Percentiles rank a stretch among this genome's conserved stretches.
These are phyloP conservation scores for Nemurella pictetii DNA, from an alignment of 2,888 invertebrate species.

Conservation along the genomic window DNA sequence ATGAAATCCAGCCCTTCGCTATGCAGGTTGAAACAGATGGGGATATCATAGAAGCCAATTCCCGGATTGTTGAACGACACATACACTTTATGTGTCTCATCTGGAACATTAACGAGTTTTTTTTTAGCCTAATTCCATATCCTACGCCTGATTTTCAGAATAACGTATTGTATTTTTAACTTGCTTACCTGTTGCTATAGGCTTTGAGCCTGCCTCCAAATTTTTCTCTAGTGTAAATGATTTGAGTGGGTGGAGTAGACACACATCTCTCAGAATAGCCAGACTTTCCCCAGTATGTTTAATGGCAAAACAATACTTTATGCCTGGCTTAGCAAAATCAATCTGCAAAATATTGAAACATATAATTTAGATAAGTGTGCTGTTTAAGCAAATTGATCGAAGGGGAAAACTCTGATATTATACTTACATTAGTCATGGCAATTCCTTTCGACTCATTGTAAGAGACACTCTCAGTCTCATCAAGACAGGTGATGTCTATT, in stretches of 20 bases:
- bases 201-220: background rate
- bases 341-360: background rate
- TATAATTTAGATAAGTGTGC: too few species aligned
- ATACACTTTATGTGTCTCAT: conserved; percentile 24
- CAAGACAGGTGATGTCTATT: conserved; percentile 17
- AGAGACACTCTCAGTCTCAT: background rate
- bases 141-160: too few species aligned
- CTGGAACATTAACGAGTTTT: conserved; percentile 16
- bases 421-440: conserved; percentile 30
- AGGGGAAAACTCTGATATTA: too few species aligned
- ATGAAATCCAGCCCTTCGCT: background rate
- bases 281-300: background rate
- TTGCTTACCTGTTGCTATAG: background rate
- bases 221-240: background rate
- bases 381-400: too few species aligned
- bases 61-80: conserved; percentile 33
- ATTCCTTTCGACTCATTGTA: background rate
- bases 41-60: conserved; percentile 35
- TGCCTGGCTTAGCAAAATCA: background rate
- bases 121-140: background rate
- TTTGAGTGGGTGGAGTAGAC: background rate
- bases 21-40: conserved; percentile 34
- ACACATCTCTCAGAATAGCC: background rate
- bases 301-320: background rate
- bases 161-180: too few species aligned